These are phyloP conservation scores for Therioaphis trifolii DNA, from an alignment of 2,888 invertebrate genomes.

Conservation along the genomic window DNA sequence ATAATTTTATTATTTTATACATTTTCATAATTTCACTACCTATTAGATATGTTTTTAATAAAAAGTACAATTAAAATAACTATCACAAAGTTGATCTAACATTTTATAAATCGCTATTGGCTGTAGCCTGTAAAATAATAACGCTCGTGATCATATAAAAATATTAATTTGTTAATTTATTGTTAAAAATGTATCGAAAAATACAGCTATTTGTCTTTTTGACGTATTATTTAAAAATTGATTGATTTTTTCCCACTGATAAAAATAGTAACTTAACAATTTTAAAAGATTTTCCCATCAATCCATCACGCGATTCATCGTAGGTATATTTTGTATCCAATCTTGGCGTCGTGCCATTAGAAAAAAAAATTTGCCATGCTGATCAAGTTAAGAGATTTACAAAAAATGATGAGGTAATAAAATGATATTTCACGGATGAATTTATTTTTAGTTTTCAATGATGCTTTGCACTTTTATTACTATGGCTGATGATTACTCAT, in stretches of 20 bases:
- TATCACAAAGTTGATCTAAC: too few species aligned
- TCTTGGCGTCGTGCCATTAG: background rate
- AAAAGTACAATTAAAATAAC: too few species aligned
- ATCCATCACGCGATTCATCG: background rate
- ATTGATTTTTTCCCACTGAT: background rate
- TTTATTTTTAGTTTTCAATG: background rate
- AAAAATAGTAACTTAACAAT: background rate
- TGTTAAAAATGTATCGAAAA: background rate
- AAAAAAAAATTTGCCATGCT: background rate
- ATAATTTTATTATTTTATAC: too few species aligned
- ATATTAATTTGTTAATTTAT: too few species aligned
- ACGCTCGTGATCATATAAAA: too few species aligned
- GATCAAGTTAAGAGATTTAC: background rate
- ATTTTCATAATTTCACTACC: too few species aligned
- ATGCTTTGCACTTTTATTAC: background rate
- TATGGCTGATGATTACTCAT: background rate
- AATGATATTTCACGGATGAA: background rate
- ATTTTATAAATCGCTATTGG: too few species aligned
- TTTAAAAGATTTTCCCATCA: background rate
- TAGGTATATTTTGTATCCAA: background rate
- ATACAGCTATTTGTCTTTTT: background rate
- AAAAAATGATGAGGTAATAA: background rate
- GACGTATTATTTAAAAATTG: background rate
- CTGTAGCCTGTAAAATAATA: too few species aligned
- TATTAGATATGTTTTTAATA: too few species aligned